phyloP scores from a whole-genome alignment of 2,797 vertebrate genomes.

The Lemur catta region DNA sequence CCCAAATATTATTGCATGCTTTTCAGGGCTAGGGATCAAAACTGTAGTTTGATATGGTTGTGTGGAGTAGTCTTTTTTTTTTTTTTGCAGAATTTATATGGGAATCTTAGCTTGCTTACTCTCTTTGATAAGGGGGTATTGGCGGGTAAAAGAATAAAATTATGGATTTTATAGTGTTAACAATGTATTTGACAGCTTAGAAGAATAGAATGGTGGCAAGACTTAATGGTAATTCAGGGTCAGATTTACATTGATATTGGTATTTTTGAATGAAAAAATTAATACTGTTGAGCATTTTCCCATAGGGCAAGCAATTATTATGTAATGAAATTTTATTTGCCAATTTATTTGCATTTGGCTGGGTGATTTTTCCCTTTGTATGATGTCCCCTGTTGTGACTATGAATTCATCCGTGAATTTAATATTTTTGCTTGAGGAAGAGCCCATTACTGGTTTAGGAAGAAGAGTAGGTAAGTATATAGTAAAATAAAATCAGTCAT shows the following conservation, averaged over 20 bases:
- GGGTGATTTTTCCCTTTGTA: not conserved
- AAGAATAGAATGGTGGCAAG: constrained; percentile 13
- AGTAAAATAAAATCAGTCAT: constrained; percentile 12
- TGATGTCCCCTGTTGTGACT: not conserved
- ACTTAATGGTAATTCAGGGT: not conserved
- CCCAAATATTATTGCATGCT: not conserved
- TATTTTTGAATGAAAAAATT: not conserved
- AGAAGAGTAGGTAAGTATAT: not conserved
- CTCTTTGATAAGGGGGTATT: not conserved
- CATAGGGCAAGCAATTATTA: not conserved
- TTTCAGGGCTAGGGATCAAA: constrained; percentile 3
- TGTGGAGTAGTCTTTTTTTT: not conserved
- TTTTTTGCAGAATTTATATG: not conserved
- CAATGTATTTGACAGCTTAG: not conserved
- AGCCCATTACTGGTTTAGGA: not conserved
- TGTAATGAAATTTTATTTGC: constrained; percentile 11
- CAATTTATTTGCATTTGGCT: not conserved
- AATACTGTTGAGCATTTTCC: not conserved
- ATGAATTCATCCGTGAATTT: not conserved
- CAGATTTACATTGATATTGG: not conserved
- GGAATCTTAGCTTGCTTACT: not conserved
- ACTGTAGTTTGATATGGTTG: not conserved
- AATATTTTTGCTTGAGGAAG: not conserved
- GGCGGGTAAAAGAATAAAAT: not conserved
- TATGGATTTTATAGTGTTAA: not conserved